These are phyloP conservation scores for Tetramorium simillimum DNA, from an alignment of 1,140 invertebrate genomes.

Conservation along the genomic window DNA sequence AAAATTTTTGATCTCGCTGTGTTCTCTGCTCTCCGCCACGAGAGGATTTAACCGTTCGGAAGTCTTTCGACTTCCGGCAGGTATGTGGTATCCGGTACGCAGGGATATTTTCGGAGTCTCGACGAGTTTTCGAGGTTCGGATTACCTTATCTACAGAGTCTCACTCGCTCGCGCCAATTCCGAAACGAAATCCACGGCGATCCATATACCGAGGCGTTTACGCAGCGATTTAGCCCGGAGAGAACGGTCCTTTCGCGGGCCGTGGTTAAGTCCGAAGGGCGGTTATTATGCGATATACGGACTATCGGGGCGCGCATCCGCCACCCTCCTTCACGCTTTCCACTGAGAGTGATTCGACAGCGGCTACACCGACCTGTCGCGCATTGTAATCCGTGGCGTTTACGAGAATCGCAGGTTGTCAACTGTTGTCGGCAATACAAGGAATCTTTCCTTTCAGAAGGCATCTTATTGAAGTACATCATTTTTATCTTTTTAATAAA, in stretches of 20 bases:
- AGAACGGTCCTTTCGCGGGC: constrained; percentile 57
- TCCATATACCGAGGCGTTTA: constrained; percentile 75
- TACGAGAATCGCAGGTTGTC: constrained; percentile 21
- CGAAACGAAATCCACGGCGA: constrained; percentile 74
- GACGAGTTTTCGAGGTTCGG: constrained; percentile 81
- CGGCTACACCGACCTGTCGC: constrained; percentile 27
- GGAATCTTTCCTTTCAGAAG: not conserved
- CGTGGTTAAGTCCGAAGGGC: constrained; percentile 64
- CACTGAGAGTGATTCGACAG: constrained; percentile 21
- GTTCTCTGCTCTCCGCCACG: not conserved
- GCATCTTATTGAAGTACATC: not conserved
- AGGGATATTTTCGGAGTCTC: constrained; percentile 49
- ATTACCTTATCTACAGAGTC: constrained; percentile 84
- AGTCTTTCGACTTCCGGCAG: constrained; percentile 25
- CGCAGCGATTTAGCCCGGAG: constrained; percentile 75
- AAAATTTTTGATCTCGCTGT: not conserved
- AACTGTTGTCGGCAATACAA: not conserved
- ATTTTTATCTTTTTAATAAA: not conserved
- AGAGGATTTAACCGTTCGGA: constrained; percentile 70
- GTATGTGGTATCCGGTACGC: constrained; percentile 55
- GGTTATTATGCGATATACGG: constrained; percentile 67
- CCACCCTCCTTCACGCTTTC: constrained; percentile 11
- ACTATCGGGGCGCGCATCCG: constrained; percentile 35
- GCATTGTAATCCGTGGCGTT: constrained; percentile 64
- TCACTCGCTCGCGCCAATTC: constrained; percentile 79